These are phyloP conservation scores for Pterocles orientalis DNA, from an alignment of 2,113 vertebrate genomes.

Conservation along the genomic window DNA sequence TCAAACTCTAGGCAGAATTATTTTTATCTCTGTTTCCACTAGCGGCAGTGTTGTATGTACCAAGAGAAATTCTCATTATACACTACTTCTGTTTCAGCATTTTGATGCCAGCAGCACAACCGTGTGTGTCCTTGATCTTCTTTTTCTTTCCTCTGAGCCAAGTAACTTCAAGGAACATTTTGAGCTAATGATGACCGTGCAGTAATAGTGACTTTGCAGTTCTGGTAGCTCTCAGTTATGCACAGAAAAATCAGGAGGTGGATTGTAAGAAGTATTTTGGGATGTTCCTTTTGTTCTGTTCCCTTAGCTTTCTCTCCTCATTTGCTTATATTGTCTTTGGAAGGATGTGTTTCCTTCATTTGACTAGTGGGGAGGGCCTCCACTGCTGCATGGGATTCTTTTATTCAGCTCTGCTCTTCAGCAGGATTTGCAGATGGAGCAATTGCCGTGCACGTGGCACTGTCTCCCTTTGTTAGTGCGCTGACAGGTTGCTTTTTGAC, in stretches of 20 bases:
- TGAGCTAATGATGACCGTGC: not conserved
- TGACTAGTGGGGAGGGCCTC: not conserved
- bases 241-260: not conserved
- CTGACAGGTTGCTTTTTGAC: constrained; percentile 15
- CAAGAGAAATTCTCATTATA: not conserved
- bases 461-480: constrained; percentile 3
- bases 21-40: not conserved
- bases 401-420: not conserved
- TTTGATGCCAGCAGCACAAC: not conserved
- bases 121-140: not conserved
- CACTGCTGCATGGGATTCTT: not conserved
- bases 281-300: not conserved
- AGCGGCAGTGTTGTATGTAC: fast-evolving
- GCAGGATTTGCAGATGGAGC: not conserved
- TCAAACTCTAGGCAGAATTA: not conserved
- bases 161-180: not conserved
- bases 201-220: not conserved
- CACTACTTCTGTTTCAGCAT: not conserved
- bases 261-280: not conserved
- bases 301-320: not conserved
- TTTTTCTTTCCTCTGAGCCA: not conserved
- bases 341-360: not conserved
- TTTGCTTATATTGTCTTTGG: not conserved
- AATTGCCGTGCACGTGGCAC: not conserved
- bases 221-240: not conserved